These are phyloP conservation scores for Drosophila prolongata DNA, from an alignment of 2,888 invertebrate genomes.

Conservation along the genomic window DNA sequence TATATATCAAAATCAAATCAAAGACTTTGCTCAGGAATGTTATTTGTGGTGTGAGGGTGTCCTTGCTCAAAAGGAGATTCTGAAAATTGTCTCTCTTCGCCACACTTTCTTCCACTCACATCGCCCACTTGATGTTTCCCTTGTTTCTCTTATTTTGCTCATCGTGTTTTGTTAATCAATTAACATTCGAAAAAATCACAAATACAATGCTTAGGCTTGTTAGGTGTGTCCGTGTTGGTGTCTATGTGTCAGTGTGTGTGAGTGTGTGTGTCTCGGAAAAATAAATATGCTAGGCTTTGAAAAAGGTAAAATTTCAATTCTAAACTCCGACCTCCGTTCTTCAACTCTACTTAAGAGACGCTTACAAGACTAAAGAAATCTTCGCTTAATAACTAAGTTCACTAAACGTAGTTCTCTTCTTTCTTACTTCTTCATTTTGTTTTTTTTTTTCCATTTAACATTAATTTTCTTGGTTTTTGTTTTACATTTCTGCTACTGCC, in stretches of 20 bases:
- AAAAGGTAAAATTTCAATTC: slow-evolving; percentile 49
- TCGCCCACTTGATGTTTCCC: slow-evolving; percentile 17
- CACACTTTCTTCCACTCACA: slow-evolving; percentile 7
- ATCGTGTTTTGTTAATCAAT: slow-evolving; percentile 40
- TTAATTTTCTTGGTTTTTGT: slow-evolving; percentile 42
- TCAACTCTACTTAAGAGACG: slow-evolving; percentile 48
- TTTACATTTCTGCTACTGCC: slow-evolving; percentile 56
- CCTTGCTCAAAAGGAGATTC: slow-evolving; percentile 29
- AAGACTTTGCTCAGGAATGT: slow-evolving; percentile 72
- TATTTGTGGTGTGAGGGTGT: slow-evolving; percentile 45
- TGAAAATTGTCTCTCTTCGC: slow-evolving; percentile 9
- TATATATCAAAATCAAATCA: slow-evolving; percentile 53
- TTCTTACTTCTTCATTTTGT: slow-evolving; percentile 22
- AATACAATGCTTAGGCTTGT: slow-evolving; percentile 57
- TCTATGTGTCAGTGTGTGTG: slow-evolving; percentile 29
- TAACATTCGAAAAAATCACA: slow-evolving; percentile 61
- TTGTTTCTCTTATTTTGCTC: slow-evolving; percentile 44
- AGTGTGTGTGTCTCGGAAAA: slow-evolving; percentile 34
- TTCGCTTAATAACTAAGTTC: slow-evolving; percentile 43
- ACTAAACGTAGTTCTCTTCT: slow-evolving; percentile 48
- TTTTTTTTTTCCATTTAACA: slow-evolving; percentile 37
- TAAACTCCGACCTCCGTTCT: slow-evolving; percentile 20
- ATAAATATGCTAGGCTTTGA: slow-evolving; percentile 55
- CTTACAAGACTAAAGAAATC: slow-evolving; percentile 59
- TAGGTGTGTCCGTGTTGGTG: slow-evolving; percentile 37